Conservation (phyloP, 2,113 vertebrate genomes). For the Gyps fulvus region DNA sequence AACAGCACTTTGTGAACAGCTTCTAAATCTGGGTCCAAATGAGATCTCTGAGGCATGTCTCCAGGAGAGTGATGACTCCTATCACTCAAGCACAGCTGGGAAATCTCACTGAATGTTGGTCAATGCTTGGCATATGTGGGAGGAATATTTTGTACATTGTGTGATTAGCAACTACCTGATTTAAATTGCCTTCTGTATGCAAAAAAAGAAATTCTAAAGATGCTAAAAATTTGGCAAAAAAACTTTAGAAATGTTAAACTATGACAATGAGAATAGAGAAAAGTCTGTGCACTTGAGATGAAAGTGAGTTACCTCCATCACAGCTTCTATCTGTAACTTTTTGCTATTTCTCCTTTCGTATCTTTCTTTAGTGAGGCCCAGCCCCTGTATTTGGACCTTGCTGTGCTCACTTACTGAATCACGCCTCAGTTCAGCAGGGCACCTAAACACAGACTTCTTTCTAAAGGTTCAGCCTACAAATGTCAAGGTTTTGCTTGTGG, state of each 20-base stretch:
- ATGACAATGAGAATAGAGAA: background rate
- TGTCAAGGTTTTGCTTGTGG: background rate
- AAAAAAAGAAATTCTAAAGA: background rate
- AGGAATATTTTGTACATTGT: background rate
- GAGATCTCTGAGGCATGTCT: background rate
- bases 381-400: background rate
- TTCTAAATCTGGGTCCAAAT: background rate
- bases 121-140: background rate
- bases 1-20: background rate
- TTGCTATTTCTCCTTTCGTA: rapidly evolving
- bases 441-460: background rate
- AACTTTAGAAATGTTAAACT: background rate
- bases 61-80: background rate
- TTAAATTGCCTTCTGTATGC: background rate
- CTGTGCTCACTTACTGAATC: background rate
- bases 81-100: background rate
- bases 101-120: background rate
- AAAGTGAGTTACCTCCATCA: background rate
- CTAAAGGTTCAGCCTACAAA: background rate
- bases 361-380: background rate
- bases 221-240: background rate
- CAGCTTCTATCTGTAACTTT: background rate
- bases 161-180: background rate
- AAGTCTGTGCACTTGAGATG: background rate
- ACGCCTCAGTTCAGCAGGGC: background rate